Evolutionary conservation across 2,888 invertebrate species (phyloP).

Genomic region (Amblyteles armatorius): DNA sequence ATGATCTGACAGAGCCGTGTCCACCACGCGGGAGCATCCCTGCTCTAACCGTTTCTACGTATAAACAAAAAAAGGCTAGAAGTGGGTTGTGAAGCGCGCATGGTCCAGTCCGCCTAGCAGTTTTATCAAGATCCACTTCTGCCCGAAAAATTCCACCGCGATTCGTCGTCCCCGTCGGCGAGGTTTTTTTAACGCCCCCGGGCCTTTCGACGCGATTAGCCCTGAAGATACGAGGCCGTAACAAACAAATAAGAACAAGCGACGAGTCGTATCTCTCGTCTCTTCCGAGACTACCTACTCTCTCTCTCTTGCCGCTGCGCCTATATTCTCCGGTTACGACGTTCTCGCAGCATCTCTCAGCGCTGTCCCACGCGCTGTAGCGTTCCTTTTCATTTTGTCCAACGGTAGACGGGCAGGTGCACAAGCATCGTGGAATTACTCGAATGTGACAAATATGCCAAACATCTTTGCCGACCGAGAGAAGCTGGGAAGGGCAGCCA

Average conservation of each 20-base stretch:
- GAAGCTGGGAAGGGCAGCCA: slow-evolving; percentile 10
- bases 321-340: slow-evolving; percentile 23
- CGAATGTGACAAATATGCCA: slow-evolving; percentile 83
- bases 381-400: slow-evolving; percentile 42
- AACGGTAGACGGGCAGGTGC: slow-evolving; percentile 74
- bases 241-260: slow-evolving; percentile 81
- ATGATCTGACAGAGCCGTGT: slow-evolving; percentile 71
- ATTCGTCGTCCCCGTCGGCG: slow-evolving; percentile 72
- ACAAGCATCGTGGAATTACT: slow-evolving; percentile 79
- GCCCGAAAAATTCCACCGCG: slow-evolving; percentile 80
- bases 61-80: slow-evolving; percentile 58
- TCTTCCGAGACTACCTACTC: slow-evolving; percentile 71
- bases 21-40: slow-evolving; percentile 67
- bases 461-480: slow-evolving; percentile 74
- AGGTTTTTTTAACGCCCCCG: slow-evolving; percentile 64
- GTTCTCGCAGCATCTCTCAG: slow-evolving; percentile 48
- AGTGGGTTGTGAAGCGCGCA: slow-evolving; percentile 46
- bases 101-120: slow-evolving; percentile 32
- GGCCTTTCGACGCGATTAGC: slow-evolving; percentile 77
- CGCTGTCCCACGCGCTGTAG: slow-evolving; percentile 32
- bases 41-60: slow-evolving; percentile 71
- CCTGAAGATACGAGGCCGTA: slow-evolving; percentile 79
- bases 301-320: slow-evolving; percentile 24
- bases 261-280: slow-evolving; percentile 65
- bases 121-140: slow-evolving; percentile 80